Base-by-base conservation (phyloP, 2,797 vertebrate species). In the Babyrousa celebensis region DNA sequence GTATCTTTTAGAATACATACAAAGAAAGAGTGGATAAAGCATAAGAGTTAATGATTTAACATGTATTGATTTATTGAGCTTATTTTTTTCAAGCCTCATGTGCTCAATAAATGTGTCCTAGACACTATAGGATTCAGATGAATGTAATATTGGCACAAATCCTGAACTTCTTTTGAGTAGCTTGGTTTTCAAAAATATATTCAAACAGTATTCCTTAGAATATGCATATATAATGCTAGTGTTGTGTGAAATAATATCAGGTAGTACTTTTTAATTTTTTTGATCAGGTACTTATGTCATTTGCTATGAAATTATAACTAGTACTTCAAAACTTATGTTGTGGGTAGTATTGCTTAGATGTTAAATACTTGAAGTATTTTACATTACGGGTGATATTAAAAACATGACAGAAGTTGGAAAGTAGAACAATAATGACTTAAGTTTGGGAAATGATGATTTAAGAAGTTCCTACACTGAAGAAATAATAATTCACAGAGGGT, bases 301-400 rank as follows among this genome's bases (percentile, higher is more conserved):
- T 75, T 27, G 25, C 14, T 94, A 52, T 92, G 80, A 72, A 95
- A 85, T 92, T 54, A 52, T 48, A 75, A 29, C 1, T n/a, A 40
- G 25, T n/a, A 58, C 29, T 54, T 84, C 23, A 68, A 83, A 60
- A 60, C n/a, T 85, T 63, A 21, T 83, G 79, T 89, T 29, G 36
- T 79, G 48, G 52, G 10, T 70, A 18, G 25, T 32, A n/a, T 58
- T 85, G 32, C 58, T 89, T 63, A 70, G 40, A 48, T 68, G 29
- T 72, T 25, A 82, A 63, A 77, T 72, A 68, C 75, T 89, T 85
- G 87, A 91, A 58, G 15, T 75, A 89, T 71, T 90, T 89, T 89
- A 43, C 10, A n/a, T 94, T 68, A 29, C 17, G 60, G 48, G 20
- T 79, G 0, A 6, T 54, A 54, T 29, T 63, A 27, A 25, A 85